Base-by-base conservation (phyloP, 2,113 vertebrate species). In the Corvus hawaiiensis region DNA sequence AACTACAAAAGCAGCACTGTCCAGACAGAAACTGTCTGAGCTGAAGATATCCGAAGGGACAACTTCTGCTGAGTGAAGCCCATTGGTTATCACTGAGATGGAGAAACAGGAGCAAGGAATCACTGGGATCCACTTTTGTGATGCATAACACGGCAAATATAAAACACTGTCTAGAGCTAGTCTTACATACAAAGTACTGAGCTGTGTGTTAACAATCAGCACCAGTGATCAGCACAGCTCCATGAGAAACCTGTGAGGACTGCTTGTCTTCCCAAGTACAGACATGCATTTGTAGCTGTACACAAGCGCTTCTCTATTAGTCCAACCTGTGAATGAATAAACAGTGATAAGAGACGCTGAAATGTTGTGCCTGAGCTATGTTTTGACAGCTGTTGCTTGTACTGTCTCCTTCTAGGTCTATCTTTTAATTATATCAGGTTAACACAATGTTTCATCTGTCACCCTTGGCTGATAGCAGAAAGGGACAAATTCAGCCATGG, bases 341-440 rank as follows among this genome's bases (percentile, higher is more conserved):
- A 96, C 73, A 96, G 56, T 66, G 96, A 94, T 96, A 96, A 96
- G 84, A 89, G 58, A 22, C 0, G 0, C 80, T 89, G 92, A 93
- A 96, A 94, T 87, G 83, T 79, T 93, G 83, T 58, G 54, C 66
- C 76, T 68, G 68, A 67, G 49, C 72, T 69, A 7, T 90, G 89
- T 96, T 97, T 96, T 96, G 96, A 96, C 96, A 97, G 96, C 86
- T 96, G 96, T 79, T 0, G 0, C 73, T 94, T 90, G 80, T 72
- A 37, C 62, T 84, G 77, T 67, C 56, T 89, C 35, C 69, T 3
- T 7, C 58, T 58, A 64, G 43, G 80, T 69, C 92, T 96, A 51
- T 95, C 93, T 96, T 95, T 92, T 97, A 93, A 96, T 96, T 96
- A 76, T 46, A 96, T 96, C 85, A 87, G 52, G 73, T 93, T 93